Conservation (phyloP, 1,140 invertebrate species). For the Eurosta solidaginis region DNA sequence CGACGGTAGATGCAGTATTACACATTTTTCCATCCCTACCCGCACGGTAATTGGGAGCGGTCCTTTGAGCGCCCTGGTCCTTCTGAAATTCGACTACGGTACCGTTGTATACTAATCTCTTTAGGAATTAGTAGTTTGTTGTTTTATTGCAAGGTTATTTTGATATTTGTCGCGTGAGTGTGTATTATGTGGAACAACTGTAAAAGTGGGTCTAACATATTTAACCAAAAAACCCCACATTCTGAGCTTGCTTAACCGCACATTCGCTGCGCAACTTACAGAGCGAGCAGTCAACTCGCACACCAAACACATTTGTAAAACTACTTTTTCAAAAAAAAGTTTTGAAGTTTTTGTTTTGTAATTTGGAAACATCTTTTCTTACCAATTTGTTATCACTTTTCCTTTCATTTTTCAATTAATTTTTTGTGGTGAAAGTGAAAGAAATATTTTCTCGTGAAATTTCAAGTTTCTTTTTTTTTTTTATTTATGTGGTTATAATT, state of each 20-base stretch:
- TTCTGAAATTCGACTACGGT: too few species aligned
- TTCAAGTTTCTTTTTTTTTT: neutral
- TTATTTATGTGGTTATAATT: neutral
- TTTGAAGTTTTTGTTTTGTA: neutral
- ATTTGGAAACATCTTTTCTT: too few species aligned
- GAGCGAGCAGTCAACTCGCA: neutral
- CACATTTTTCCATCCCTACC: too few species aligned
- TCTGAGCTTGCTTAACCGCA: neutral
- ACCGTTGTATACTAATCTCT: too few species aligned
- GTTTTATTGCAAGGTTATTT: too few species aligned
- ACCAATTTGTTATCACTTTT: too few species aligned
- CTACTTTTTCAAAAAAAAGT: neutral
- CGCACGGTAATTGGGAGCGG: too few species aligned
- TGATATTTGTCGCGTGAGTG: neutral
- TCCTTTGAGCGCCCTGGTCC: too few species aligned
- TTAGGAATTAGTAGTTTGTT: too few species aligned
- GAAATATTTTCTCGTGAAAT: neutral
- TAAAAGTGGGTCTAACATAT: neutral
- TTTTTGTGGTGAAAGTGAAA: neutral
- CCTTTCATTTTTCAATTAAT: neutral
- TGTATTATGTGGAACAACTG: neutral
- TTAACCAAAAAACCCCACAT: neutral
- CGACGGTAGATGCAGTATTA: too few species aligned
- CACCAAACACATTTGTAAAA: neutral
- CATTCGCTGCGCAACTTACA: neutral